Evolutionary conservation across 2,888 invertebrate genomes (phyloP).

Genomic region (Pyrrhia umbra): DNA sequence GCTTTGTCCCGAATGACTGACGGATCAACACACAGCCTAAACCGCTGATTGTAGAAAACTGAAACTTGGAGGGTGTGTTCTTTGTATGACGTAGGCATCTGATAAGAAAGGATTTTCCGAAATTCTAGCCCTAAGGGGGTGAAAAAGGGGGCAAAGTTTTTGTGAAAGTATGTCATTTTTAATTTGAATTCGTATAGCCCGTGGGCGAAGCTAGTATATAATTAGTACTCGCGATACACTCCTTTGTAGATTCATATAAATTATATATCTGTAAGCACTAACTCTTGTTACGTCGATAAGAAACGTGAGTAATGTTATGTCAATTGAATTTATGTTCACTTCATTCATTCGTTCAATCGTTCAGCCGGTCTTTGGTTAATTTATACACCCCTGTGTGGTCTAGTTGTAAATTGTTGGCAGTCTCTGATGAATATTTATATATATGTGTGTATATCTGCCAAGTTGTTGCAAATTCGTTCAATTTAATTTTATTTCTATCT

Average conservation of each 20-base stretch:
- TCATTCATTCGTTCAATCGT: constrained; percentile 29
- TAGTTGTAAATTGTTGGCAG: constrained; percentile 10
- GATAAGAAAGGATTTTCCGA: no score
- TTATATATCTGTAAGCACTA: constrained; percentile 53
- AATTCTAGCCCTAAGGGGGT: no score
- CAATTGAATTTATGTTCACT: constrained; percentile 43
- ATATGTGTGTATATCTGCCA: not conserved
- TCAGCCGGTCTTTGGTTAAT: constrained; percentile 42
- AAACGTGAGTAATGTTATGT: constrained; percentile 45
- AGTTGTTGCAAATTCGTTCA: not conserved
- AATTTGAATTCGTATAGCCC: no score
- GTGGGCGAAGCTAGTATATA: no score
- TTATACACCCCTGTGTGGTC: constrained; percentile 47
- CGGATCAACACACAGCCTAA: no score
- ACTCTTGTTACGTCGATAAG: constrained; percentile 43
- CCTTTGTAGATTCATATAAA: constrained; percentile 47
- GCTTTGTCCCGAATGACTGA: no score
- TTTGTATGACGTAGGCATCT: no score
- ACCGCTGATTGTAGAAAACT: no score
- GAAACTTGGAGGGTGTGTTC: no score
- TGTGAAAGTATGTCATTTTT: no score
- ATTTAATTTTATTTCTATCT: not conserved
- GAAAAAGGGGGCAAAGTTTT: no score
- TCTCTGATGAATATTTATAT: constrained; percentile 1
- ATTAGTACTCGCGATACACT: constrained; percentile 54